Percentiles rank a stretch among this genome's conserved stretches.
Conservation (phyloP, 2,113 vertebrate genomes). For the Nannobrachium achirus region DNA sequence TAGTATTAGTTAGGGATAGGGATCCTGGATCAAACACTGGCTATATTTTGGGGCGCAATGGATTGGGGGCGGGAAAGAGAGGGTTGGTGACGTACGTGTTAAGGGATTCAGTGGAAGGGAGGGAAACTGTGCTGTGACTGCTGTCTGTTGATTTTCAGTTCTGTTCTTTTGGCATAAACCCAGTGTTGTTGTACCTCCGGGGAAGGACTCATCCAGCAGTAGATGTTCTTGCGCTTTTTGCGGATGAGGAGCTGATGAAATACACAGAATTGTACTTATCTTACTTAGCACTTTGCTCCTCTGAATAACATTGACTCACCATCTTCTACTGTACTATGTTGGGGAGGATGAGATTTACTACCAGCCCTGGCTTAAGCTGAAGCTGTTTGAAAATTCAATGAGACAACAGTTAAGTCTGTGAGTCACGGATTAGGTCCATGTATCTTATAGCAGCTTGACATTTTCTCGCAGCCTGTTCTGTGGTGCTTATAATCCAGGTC, state of each 20-base stretch:
- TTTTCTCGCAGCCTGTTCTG: background rate
- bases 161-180: background rate
- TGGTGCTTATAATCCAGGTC: background rate
- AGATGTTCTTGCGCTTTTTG: conserved; percentile 16
- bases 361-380: background rate
- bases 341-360: conserved; percentile 19
- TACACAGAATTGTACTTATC: background rate
- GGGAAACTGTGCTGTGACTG: background rate
- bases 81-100: too few species aligned
- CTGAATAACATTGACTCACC: conserved; percentile 12
- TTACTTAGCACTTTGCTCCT: background rate
- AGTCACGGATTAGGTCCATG: background rate
- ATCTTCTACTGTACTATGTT: background rate
- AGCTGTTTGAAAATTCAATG: background rate
- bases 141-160: background rate
- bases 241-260: conserved; percentile 19
- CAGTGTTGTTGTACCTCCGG: background rate
- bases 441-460: background rate
- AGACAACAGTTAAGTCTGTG: background rate
- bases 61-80: too few species aligned
- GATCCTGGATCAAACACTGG: too few species aligned
- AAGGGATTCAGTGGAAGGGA: too few species aligned
- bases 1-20: too few species aligned
- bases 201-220: background rate
- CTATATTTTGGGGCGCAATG: too few species aligned